Evolutionary conservation across 2,113 vertebrate species (phyloP).

Genomic region (Diadophis punctatus): DNA sequence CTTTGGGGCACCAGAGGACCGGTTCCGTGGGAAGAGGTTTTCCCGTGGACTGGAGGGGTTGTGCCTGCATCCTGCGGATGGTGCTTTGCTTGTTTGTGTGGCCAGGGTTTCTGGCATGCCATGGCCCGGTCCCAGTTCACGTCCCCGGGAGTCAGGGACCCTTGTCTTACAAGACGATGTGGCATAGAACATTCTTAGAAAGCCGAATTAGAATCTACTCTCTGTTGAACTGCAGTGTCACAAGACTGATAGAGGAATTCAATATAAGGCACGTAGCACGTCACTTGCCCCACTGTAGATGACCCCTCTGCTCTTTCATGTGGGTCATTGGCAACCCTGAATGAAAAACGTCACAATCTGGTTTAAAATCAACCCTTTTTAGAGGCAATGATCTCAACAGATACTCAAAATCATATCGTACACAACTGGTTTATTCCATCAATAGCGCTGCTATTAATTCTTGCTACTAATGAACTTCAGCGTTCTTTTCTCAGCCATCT

Average conservation of each 20-base stretch:
- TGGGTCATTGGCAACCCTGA: not conserved
- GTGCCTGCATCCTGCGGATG: too few relatives aligned
- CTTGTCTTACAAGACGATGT: constrained; percentile 17
- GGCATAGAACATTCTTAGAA: constrained; percentile 9
- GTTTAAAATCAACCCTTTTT: not conserved
- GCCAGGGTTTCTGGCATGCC: too few relatives aligned
- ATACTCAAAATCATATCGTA: not conserved
- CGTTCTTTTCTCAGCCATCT: not conserved
- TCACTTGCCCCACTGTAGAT: constrained; percentile 3
- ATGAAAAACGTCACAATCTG: not conserved
- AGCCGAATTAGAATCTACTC: constrained; percentile 25
- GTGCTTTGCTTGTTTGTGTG: too few relatives aligned
- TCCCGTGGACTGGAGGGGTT: too few relatives aligned
- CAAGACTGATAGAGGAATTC: constrained; percentile 3
- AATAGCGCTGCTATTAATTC: not conserved
- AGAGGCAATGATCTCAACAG: not conserved
- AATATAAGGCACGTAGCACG: not conserved
- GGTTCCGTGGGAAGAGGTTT: too few relatives aligned
- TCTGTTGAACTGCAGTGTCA: constrained; percentile 34
- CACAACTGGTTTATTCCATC: not conserved
- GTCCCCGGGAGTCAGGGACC: too few relatives aligned
- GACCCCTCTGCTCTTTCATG: not conserved
- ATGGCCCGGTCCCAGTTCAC: too few relatives aligned
- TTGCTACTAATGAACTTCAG: too few relatives aligned
- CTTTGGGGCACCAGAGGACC: too few relatives aligned